Percentiles rank a stretch among this genome's conserved stretches.
These are phyloP conservation scores for Tonatia bakeri DNA, from an alignment of 2,113 vertebrate genomes.

Conservation along the genomic window DNA sequence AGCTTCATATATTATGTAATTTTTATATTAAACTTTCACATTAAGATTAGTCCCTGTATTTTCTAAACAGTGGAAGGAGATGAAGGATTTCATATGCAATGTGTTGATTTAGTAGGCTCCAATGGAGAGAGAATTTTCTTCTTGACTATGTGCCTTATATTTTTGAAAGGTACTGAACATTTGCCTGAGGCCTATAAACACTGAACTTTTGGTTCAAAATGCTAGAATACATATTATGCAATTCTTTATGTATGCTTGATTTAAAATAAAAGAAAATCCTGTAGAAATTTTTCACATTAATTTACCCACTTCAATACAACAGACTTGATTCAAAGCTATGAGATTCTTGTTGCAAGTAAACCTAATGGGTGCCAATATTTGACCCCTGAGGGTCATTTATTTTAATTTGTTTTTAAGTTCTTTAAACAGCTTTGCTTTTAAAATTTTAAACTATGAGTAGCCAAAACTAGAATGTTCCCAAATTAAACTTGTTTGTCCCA, in stretches of 20 bases:
- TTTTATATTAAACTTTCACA: slow-evolving; percentile 30
- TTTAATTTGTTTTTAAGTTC: slow-evolving; percentile 18
- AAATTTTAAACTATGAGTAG: background rate
- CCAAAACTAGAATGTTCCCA: background rate
- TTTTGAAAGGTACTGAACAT: slow-evolving; percentile 50
- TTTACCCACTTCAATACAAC: background rate
- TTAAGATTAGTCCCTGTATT: slow-evolving; percentile 33
- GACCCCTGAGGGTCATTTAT: background rate
- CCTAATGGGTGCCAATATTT: background rate
- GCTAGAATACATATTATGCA: slow-evolving; percentile 33
- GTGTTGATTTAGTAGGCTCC: slow-evolving; percentile 57
- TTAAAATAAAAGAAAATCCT: slow-evolving; percentile 43
- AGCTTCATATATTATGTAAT: background rate
- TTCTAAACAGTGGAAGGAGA: slow-evolving; percentile 39
- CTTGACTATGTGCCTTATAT: slow-evolving; percentile 47
- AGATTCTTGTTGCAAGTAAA: background rate
- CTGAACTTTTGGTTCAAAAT: slow-evolving; percentile 49
- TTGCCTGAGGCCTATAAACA: slow-evolving; percentile 57
- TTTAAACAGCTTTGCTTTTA: slow-evolving; percentile 9
- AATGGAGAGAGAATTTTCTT: slow-evolving; percentile 56
- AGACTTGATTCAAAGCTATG: background rate
- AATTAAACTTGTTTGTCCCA: background rate
- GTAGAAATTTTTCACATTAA: slow-evolving; percentile 6
- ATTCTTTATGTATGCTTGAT: slow-evolving; percentile 36
- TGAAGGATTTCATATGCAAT: slow-evolving; percentile 60